These are phyloP conservation scores for Jacana jacana DNA, from an alignment of 2,113 vertebrate genomes.

Conservation along the genomic window DNA sequence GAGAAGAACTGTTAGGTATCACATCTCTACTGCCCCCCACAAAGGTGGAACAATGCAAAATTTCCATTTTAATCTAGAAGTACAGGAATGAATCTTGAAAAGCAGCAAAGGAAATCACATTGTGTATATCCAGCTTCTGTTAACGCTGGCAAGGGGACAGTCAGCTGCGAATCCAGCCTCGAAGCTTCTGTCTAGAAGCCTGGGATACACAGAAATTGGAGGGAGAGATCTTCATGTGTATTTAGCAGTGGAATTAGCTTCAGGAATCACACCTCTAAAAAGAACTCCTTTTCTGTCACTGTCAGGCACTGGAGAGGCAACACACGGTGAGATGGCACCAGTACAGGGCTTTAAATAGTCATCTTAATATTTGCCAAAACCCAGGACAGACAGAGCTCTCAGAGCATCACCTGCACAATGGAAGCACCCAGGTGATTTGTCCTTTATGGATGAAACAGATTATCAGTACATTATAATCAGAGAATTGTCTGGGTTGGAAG, in stretches of 20 bases:
- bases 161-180: background rate
- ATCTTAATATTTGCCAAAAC: background rate
- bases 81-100: background rate
- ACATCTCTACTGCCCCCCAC: background rate
- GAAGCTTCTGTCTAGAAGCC: background rate
- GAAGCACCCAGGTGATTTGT: background rate
- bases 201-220: background rate
- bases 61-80: background rate
- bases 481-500: too few species aligned
- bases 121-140: background rate
- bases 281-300: background rate
- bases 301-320: background rate
- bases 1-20: background rate
- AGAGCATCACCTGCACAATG: background rate
- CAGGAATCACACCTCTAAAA: background rate
- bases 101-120: background rate
- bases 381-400: background rate
- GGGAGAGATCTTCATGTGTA: background rate
- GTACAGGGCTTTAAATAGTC: background rate
- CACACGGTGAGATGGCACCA: background rate
- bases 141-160: background rate
- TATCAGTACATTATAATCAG: fast-evolving
- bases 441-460: background rate
- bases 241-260: background rate
- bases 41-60: background rate